Evolutionary conservation across 2,113 vertebrate genomes (phyloP).

Genomic region (Brachypteracias leptosomus): DNA sequence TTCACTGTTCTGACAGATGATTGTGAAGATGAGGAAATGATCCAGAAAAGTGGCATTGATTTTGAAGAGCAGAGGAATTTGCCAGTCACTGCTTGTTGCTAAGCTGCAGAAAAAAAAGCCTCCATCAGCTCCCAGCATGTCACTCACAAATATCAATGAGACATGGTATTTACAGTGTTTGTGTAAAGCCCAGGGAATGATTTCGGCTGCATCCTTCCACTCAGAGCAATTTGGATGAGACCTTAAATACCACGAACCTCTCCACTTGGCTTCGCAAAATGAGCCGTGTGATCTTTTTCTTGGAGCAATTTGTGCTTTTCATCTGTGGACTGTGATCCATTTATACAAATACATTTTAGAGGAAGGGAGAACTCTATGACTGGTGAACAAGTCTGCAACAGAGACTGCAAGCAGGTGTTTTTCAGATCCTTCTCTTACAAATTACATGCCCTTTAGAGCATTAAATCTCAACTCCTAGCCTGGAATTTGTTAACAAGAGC

Average conservation of each 20-base stretch:
- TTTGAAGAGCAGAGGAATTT: constrained; percentile 45
- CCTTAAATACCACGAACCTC: background rate
- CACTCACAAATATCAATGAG: background rate
- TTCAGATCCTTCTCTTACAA: background rate
- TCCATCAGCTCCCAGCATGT: background rate
- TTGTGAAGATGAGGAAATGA: constrained; percentile 11
- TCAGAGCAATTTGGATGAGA: background rate
- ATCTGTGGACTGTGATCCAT: background rate
- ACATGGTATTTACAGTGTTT: background rate
- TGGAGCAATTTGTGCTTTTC: background rate
- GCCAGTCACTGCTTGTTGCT: constrained; percentile 43
- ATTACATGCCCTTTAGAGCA: background rate
- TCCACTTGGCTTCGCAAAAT: background rate
- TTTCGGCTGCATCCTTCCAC: background rate
- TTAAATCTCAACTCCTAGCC: background rate
- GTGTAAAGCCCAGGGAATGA: background rate
- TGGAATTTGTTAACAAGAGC: background rate
- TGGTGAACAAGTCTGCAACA: background rate
- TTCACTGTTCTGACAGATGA: constrained; percentile 7
- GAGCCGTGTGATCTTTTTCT: background rate
- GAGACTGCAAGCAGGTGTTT: background rate
- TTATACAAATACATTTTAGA: background rate
- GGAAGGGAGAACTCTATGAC: background rate
- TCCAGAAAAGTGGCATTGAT: constrained; percentile 60
- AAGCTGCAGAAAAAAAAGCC: background rate